Percentiles rank a stretch among this genome's conserved stretches.
These are phyloP conservation scores for Teleiodes luculella DNA, from an alignment of 2,888 invertebrate genomes.

Conservation along the genomic window DNA sequence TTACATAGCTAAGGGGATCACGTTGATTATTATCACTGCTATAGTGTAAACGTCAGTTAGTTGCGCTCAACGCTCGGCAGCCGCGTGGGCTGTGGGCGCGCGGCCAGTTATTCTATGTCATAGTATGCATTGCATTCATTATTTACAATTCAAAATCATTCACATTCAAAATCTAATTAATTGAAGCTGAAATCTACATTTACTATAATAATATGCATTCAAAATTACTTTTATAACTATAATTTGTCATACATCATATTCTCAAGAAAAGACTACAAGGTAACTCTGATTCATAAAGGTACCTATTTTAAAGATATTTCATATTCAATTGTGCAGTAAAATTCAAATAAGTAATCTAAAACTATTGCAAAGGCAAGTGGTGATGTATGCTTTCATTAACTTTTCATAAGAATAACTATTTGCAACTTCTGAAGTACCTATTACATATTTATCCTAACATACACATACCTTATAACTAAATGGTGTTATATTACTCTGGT, in stretches of 20 bases:
- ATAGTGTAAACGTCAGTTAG: constrained; percentile 47
- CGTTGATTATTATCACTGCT: constrained; percentile 68
- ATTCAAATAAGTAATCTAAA: constrained; percentile 53
- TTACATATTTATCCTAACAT: constrained; percentile 35
- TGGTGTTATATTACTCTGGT: constrained; percentile 66
- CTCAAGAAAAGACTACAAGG: constrained; percentile 53
- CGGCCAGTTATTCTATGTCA: constrained; percentile 9
- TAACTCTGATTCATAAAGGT: constrained; percentile 59
- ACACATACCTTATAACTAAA: constrained; percentile 49
- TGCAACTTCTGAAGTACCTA: constrained; percentile 45
- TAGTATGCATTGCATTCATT: constrained; percentile 32
- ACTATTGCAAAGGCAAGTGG: constrained; percentile 72
- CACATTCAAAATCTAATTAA: constrained; percentile 19
- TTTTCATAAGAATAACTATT: constrained; percentile 45
- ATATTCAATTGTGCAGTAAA: constrained; percentile 60
- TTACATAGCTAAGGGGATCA: constrained; percentile 74
- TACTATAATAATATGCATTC: constrained; percentile 16
- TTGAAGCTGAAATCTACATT: constrained; percentile 28
- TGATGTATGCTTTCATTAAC: constrained; percentile 57
- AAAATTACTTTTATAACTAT: constrained; percentile 1
- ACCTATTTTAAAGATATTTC: constrained; percentile 33
- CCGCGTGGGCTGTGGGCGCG: background rate
- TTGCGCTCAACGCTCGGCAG: constrained; percentile 28
- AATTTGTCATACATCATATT: constrained; percentile 25
- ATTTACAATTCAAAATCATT: constrained; percentile 39